Conservation (phyloP, 2,888 invertebrate species). For the Ariolimax columbianus region DNA sequence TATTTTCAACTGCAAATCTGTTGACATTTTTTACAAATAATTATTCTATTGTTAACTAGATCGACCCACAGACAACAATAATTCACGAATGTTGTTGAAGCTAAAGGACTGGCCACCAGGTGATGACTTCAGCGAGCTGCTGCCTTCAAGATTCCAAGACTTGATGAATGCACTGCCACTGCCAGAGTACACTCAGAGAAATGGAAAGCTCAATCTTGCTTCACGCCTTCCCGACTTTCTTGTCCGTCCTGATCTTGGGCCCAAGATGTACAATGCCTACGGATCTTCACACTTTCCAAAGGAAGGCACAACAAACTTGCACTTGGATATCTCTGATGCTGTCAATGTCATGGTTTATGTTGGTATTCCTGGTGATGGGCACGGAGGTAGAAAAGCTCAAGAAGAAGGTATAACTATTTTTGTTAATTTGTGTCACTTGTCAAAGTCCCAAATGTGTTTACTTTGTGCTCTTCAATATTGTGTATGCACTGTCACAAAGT, state of each 20-base stretch:
- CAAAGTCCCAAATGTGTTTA: too few species aligned
- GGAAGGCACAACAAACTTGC: slow-evolving; percentile 96
- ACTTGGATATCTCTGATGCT: slow-evolving; percentile 97
- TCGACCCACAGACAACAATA: slow-evolving; percentile 77
- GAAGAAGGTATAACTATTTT: slow-evolving; percentile 84
- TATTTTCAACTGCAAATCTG: neutral
- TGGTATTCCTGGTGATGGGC: slow-evolving; percentile 88
- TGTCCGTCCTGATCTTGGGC: slow-evolving; percentile 95
- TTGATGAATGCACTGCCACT: slow-evolving; percentile 93
- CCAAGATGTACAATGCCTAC: slow-evolving; percentile 99
- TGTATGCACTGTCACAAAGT: too few species aligned
- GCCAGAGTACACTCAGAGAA: slow-evolving; percentile 92
- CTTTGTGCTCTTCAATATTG: too few species aligned
- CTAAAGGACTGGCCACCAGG: slow-evolving; percentile 98
- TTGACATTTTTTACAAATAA: neutral
- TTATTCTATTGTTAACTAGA: slow-evolving; percentile 62
- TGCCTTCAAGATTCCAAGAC: slow-evolving; percentile 88
- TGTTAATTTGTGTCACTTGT: too few species aligned
- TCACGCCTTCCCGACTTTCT: slow-evolving; percentile 92
- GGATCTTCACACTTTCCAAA: slow-evolving; percentile 81
- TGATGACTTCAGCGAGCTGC: slow-evolving; percentile 93
- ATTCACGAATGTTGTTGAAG: slow-evolving; percentile 83
- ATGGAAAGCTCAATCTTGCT: slow-evolving; percentile 92
- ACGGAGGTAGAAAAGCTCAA: slow-evolving; percentile 81
- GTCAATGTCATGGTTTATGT: slow-evolving; percentile 98